Percentiles rank a stretch among this genome's conserved stretches.
Conservation (phyloP, 2,888 invertebrate genomes). For the Cordilura impudica region DNA sequence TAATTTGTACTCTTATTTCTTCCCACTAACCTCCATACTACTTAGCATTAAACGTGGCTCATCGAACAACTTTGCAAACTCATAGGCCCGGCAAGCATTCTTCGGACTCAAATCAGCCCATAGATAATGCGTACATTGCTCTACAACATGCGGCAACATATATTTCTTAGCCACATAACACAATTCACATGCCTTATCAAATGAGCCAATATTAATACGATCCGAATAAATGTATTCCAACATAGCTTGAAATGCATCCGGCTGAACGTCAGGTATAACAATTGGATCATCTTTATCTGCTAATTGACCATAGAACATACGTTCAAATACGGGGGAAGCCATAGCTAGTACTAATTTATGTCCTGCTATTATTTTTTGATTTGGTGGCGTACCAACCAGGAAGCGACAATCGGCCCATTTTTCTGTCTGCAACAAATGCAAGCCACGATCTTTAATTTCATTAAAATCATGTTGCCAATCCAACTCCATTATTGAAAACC, state of each 20-base stretch:
- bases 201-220: constrained; percentile 87
- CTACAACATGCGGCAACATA: constrained; percentile 89
- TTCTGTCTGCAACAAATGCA: constrained; percentile 86
- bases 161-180: constrained; percentile 94
- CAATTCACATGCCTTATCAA: constrained; percentile 91
- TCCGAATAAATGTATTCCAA: constrained; percentile 92
- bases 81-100: constrained; percentile 91
- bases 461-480: constrained; percentile 88
- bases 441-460: constrained; percentile 84
- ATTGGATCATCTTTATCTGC: constrained; percentile 88
- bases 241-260: constrained; percentile 90
- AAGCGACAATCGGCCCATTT: constrained; percentile 92
- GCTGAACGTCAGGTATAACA: constrained; percentile 89
- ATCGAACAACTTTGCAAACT: constrained; percentile 91
- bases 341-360: constrained; percentile 90
- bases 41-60: constrained; percentile 89
- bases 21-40: constrained; percentile 83
- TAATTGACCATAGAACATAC: constrained; percentile 92
- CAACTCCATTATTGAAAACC: constrained; percentile 69
- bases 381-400: constrained; percentile 86
- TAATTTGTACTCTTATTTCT: not conserved
- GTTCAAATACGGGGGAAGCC: constrained; percentile 92
- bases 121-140: constrained; percentile 89
- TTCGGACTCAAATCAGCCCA: constrained; percentile 84
- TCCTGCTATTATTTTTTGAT: constrained; percentile 86